Conservation (phyloP, 2,888 invertebrate species). For the Glyphotaelius pellucidus region DNA sequence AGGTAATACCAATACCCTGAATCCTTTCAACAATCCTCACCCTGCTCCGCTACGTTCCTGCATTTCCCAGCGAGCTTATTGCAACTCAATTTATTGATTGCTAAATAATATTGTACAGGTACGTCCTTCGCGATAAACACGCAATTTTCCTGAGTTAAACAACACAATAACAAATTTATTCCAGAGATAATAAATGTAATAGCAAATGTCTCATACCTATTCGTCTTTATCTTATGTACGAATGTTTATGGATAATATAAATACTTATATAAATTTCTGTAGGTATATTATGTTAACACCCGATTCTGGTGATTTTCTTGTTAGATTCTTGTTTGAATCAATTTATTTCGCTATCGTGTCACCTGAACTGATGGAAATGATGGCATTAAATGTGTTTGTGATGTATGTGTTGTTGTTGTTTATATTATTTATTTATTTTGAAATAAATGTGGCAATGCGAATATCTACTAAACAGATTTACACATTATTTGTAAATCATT, state of each 20-base stretch:
- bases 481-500: not conserved
- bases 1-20: slow-evolving; percentile 53
- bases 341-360: not conserved
- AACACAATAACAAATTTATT: not conserved
- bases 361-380: not conserved
- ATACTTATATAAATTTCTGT: not conserved
- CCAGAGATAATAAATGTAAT: not conserved
- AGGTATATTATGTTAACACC: not conserved
- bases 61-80: not conserved
- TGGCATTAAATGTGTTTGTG: not conserved
- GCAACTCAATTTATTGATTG: slow-evolving; percentile 1
- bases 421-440: not conserved
- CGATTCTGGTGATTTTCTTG: not conserved
- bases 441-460: not conserved
- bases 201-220: not conserved
- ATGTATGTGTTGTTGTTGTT: not conserved
- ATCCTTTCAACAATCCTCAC: not conserved
- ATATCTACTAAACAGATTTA: not conserved
- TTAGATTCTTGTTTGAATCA: not conserved
- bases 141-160: not conserved
- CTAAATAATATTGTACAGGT: not conserved
- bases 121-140: not conserved
- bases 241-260: not conserved
- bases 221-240: too few relatives aligned
- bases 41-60: not conserved